Base-by-base conservation (phyloP, 2,113 vertebrate species). In the Amphilophus citrinellus region DNA sequence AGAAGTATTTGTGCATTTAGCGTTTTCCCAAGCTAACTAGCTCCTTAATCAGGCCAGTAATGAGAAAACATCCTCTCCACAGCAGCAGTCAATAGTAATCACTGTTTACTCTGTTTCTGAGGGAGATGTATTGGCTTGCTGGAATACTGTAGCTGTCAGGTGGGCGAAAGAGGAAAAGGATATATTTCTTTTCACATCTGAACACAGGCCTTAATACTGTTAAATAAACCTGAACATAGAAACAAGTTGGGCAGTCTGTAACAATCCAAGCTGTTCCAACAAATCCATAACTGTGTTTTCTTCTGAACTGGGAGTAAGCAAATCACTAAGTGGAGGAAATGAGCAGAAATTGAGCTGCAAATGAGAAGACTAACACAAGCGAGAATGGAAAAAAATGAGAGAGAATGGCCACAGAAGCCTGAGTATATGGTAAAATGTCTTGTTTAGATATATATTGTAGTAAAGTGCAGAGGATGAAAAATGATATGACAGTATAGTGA, bases 21-120 rank as follows among this genome's bases (percentile, higher is more conserved):
- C 92, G 89, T 90, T 90, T 92, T 93, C 84, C 87, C 77, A 75
- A 90, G 87, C 91, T 95, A 95, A 94, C 96, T 95, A 93, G 95
- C 91, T 94, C 95, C 87, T 97, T 99, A 98, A 99, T 98, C 97
- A 97, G 96, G 95, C 97, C 97, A 97, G 97, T 99, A 99, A 98
- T 98, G 97, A 98, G 97, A 96, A 98, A 97, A 96, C 97, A 97
- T 98, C 97, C 97, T 97, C 96, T 97, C 96, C 95, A 97, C 97
- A 97, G 97, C 97, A 97, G 96, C 97, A 98, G 98, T 99, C 98
- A 97, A 99, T 99, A 99, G 97, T 97, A 97, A 99, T 98, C 98
- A 98, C 97, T 98, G 98, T 98, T 98, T 97, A 97, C 97, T 96
- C 97, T 97, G 97, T 98, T 99, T 97, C 98, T 97, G 96, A 97